Evolutionary conservation across 2,888 invertebrate species (phyloP), one percentile per base, ranked within the genome.

Genomic region (Isoperla grammatica): DNA sequence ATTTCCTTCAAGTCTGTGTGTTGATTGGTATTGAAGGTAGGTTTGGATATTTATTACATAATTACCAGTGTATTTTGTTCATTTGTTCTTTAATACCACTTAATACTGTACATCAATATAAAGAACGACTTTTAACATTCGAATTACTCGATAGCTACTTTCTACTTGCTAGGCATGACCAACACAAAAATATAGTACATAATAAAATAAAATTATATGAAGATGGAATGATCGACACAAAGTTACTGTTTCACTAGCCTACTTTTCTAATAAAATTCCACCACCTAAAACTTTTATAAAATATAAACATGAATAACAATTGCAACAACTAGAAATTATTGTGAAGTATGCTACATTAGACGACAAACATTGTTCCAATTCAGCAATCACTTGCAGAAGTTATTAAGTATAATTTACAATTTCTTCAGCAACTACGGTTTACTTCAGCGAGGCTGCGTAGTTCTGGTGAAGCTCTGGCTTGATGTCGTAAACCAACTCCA

Each of bases 401-500:
- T 46, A 22, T 22, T 20, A 29, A 6, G 4, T 29, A 29, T 17
- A 45, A 42, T 42, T 42, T 42, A 50, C 37, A 46, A 13, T 37
- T 39, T 15, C 9, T 35, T n/a, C 29, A 39, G 37, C 17, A 15
- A 35, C 20, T 9, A 50, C 50, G 23, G n/a, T 40, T 58, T 49
- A 58, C 17, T 42, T 61, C 39, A 53, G 39, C 17, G 43, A 39
- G 22, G 62, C 67, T 72, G 84, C 85, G 75, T 86, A 93, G 79
- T 97, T 97, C 77, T 85, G 82, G 78, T 97, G 97, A 68, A 96
- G 81, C 76, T 94, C 90, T 2, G 95, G 94, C 75, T 90, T 88
- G 74, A 97, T 95, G 73, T 92, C 88, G 73, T 91, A 93, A 48
- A 96, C 94, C 75, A 90, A 80, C 66, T 83, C 82, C 72, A 96